Base-by-base conservation (phyloP, 1,140 invertebrate species). In the Drosophila willistoni region DNA sequence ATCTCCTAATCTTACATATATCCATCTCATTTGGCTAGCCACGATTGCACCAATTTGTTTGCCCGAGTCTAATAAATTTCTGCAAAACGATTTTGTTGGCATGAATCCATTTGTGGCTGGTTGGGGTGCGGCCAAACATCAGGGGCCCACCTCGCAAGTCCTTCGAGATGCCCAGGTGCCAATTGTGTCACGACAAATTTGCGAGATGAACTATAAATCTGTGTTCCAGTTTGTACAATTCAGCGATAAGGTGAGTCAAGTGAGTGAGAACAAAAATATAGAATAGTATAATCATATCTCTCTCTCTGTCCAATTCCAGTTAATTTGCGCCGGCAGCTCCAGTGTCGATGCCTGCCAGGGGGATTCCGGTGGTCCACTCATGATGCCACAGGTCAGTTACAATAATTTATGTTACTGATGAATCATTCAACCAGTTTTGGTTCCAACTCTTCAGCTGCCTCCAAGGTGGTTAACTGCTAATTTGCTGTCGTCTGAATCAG, bases 341-440 rank as follows among this genome's bases (percentile, higher is more conserved):
- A 95, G 95, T 22, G 95, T 95, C 81, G 97, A 98, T 89, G 95
- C 97, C 29, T 98, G 97, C 87, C 95, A 97, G 93, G 97, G 97
- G 51, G 97, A 98, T 92, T 97, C 96, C 62, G 97, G 97, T 17
- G 97, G 97, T 56, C 91, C 91, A 56, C 89, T 97, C 7, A 97
- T 97, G 95, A 91, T 93, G 72, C 93, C 93, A 9, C 80, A 91
- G 86, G 90, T 91, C 71, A 83, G 83, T 79, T 80, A 68, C 64
- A 70, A 7, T 62, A 34, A 29, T 57, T 41, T 54, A 14, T 69
- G 2, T 14, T 13, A 13, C 14, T 42, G 19, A 47, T 76, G 71
- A 75, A 4, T 81, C 82, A 85, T 55, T 22, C 39, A 83, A 82
- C 80, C 67, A 64, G 80, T 82, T 82, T 82, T 81, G 75, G 54